Base-by-base conservation (phyloP, 2,888 invertebrate species). In the Nebria salina region DNA sequence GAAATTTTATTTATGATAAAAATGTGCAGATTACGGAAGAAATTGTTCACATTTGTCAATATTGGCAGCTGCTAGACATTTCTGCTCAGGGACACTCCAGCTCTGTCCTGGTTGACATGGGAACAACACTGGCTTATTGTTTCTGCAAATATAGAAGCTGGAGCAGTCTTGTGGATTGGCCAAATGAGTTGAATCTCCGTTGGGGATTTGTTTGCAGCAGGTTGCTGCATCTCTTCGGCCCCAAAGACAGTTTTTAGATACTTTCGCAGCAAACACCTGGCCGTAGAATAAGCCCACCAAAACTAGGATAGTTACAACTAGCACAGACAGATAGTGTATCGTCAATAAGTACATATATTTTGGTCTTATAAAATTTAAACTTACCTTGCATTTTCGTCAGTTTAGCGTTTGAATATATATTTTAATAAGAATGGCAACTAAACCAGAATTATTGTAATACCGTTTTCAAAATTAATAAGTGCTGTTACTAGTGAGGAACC, bases 101-200 rank as follows among this genome's bases (percentile, higher is more conserved):
- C 42, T 26, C 15, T 75, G 64, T 65, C 3, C 75, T 11, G 75
- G 64, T 2, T 6, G 11, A 75, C 75, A 75, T 9, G 75, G 75
- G 11, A 1, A 75, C 64, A 64, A 13, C 13, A 75, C 64, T 20
- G 75, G 75, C 13, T 64, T 20, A 9, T 64, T 75, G 13, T 65
- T 75, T 26, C 25, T 75, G 26, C 75, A 75, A 13, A 75, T n/a
- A 15, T 76, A 76, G 68, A 76, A 76, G 11, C 25, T 43, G 3
- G 68, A 20, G 2, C 76, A 76, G 0, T 68, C 70, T 8, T 76
- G 43, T 7, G 76, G 76, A 42, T 76, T 68, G 8, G 76, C 76
- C 15, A 76, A 42, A 15, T 20, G 76, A 43, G 68, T 76, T 15
- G 76, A 42, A 25, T 76, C 76, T 42, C 76, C 76, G 11, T 76